Evolutionary conservation across 2,888 invertebrate species (phyloP), one percentile per base, ranked within the genome.

Genomic region (Didymodactylos carnosus): DNA sequence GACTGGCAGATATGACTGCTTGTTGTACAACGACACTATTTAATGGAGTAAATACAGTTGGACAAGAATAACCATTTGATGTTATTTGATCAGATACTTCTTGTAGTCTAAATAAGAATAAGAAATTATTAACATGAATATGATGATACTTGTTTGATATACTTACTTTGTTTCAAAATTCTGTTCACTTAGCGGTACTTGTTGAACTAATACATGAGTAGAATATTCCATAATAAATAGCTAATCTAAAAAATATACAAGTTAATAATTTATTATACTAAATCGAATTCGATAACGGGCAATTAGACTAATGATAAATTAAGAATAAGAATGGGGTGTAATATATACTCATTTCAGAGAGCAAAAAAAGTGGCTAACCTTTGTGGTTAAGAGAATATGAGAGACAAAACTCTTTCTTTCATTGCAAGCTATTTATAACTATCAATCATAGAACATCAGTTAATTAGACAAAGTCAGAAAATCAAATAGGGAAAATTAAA

Each of bases 1-100:
- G 43, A 25, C 53, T 25, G 6, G 29, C 39, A 29, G 71, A 70
- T 14, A 74, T 23, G 41, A 53, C 53, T 41, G 46, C 74, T 46
- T 53, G 69, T 51, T 74, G 43, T 23, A 74, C 71, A 39, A 74
- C 71, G 40, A 74, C 29, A 74, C 71, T 74, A 35, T 41, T 71
- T 39, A 74, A 71, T 62, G 62, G 43, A 2, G 62, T 19, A 62
- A 62, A 62, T 19, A 62, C 62, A 62, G n/a, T 62, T n/a, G 62
- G 62, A 62, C 62, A 62, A 35, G 11, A 19, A 62, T 35, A 62
- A 62, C 35, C 62, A 62, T 62, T 62, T 35, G 62, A 35, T 19
- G 62, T 25, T 29, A 62, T 62, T 62, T 62, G 35, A 62, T 62
- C 35, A 10, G 62, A 62, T 62, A 62, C 35, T 35, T 62, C 62